Evolutionary conservation across 92 coral and sea anemone species (phyloP).

Genomic region (Chrysogorgia sp.): DNA sequence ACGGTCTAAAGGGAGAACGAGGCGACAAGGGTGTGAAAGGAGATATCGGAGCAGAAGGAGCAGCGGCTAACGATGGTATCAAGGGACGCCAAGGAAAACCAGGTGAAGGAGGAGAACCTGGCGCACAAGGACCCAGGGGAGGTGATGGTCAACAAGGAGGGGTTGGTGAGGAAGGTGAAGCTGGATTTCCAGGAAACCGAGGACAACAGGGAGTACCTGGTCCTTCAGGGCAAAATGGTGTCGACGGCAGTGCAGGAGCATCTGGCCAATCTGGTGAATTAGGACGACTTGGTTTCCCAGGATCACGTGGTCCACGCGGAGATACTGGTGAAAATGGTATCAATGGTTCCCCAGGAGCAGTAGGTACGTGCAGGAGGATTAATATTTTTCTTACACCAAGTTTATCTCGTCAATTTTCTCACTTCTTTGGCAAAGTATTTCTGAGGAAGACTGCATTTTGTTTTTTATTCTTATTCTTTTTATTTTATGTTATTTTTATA

Average conservation of each 20-base stretch:
- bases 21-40: slow-evolving; percentile 20
- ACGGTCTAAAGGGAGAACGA: slow-evolving; percentile 8
- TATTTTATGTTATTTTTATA: no score
- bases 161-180: not conserved
- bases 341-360: slow-evolving; percentile 6
- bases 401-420: no score
- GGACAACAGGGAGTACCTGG: slow-evolving; percentile 36
- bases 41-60: slow-evolving; percentile 17
- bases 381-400: no score
- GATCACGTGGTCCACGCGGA: slow-evolving; percentile 38
- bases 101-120: slow-evolving; percentile 4
- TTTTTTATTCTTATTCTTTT: no score
- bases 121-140: slow-evolving; percentile 9
- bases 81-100: slow-evolving; percentile 16
- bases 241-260: not conserved
- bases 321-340: slow-evolving; percentile 37
- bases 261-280: not conserved
- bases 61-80: not conserved
- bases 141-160: slow-evolving; percentile 1
- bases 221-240: slow-evolving; percentile 5
- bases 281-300: slow-evolving; percentile 31
- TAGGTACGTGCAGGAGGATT: slow-evolving; percentile 3
- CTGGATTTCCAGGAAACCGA: slow-evolving; percentile 7
- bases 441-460: no score
- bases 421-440: no score